Percentiles rank a stretch among this genome's conserved stretches.
Evolutionary conservation across 2,797 vertebrate genomes (phyloP).

Genomic region (Alca torda): DNA sequence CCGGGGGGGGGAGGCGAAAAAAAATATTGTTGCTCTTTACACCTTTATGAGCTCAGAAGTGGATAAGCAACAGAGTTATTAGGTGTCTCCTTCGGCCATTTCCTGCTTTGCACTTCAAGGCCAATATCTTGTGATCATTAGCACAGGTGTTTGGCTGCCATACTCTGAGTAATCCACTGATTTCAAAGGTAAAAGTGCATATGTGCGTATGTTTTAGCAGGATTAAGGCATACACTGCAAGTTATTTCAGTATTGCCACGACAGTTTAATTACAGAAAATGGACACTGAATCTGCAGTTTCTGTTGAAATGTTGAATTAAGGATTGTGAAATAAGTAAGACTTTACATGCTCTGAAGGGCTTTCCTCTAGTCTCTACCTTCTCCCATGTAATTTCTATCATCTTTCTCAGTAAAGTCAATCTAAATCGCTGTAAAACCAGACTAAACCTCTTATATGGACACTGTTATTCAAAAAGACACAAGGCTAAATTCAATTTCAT

Average conservation of each 20-base stretch:
- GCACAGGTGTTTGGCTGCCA: background rate
- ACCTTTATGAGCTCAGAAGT: background rate
- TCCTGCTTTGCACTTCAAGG: background rate
- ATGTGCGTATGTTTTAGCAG: background rate
- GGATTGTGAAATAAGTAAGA: background rate
- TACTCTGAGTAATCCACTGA: background rate
- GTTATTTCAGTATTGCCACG: background rate
- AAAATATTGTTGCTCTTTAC: background rate
- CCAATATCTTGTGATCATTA: background rate
- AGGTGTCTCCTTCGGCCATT: background rate
- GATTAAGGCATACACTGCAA: background rate
- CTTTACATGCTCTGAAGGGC: background rate
- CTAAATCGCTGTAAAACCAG: background rate
- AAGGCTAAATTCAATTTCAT: background rate
- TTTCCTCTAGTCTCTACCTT: background rate
- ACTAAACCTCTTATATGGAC: background rate
- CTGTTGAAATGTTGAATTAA: background rate
- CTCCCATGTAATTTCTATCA: background rate
- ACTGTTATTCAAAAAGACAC: background rate
- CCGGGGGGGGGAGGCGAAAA: background rate
- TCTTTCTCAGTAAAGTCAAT: background rate
- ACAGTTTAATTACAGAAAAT: background rate
- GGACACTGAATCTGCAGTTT: background rate
- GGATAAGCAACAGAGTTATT: background rate
- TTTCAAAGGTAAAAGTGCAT: background rate